Conservation (phyloP, 2,797 vertebrate species). For the Anguilla anguilla region DNA sequence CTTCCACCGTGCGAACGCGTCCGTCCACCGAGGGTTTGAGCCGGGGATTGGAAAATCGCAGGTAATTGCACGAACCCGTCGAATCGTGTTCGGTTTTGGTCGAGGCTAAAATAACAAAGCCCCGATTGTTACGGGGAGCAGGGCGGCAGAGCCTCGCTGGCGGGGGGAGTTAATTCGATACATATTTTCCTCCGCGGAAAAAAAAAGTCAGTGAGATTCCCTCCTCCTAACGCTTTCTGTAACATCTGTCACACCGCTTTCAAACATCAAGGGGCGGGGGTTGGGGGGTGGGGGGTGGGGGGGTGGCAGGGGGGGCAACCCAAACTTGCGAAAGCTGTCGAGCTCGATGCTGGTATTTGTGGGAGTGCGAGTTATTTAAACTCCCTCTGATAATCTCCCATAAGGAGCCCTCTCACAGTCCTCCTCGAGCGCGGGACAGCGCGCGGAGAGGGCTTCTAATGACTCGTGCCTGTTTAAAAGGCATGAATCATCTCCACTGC, state of each 20-base stretch:
- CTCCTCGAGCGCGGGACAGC: conserved; percentile 35
- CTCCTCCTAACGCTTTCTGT: conserved; percentile 34
- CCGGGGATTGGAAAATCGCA: conserved; percentile 74
- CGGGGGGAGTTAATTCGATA: conserved; percentile 75
- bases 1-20: conserved; percentile 61
- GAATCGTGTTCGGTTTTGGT: conserved; percentile 76
- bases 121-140: conserved; percentile 70
- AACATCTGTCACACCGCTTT: conserved; percentile 70
- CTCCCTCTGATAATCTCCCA: conserved; percentile 62
- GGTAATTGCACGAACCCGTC: conserved; percentile 71
- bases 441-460: conserved; percentile 58
- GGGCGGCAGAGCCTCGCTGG: conserved; percentile 60
- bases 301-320: too few species aligned
- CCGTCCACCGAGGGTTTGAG: conserved; percentile 56
- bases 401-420: conserved; percentile 43
- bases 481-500: conserved; percentile 46
- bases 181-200: conserved; percentile 62
- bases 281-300: too few species aligned
- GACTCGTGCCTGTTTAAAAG: conserved; percentile 53
- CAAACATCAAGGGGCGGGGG: conserved; percentile 61
- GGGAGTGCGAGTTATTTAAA: conserved; percentile 49
- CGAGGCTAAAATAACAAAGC: conserved; percentile 75
- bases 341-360: conserved; percentile 62
- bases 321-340: conserved; percentile 70
- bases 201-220: conserved; percentile 60